These are phyloP conservation scores for Syngnathus rostellatus DNA, from an alignment of 2,797 vertebrate species.

Conservation along the genomic window DNA sequence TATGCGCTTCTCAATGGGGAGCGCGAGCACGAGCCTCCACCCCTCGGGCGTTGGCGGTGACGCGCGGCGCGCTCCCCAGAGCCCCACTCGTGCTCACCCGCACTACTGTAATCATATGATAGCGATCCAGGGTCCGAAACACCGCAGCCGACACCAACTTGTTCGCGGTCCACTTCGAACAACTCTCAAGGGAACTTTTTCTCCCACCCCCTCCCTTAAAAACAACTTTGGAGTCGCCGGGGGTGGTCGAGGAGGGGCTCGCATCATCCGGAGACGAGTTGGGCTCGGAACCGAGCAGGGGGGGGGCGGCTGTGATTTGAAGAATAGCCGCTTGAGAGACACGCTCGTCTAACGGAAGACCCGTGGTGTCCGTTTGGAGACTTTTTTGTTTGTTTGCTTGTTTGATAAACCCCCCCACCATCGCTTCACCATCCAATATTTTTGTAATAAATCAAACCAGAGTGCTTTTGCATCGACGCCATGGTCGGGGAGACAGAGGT, in stretches of 20 bases:
- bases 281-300: slow-evolving; percentile 14
- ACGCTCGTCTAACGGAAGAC: slow-evolving; percentile 39
- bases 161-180: background rate
- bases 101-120: slow-evolving; percentile 72
- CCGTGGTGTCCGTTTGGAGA: slow-evolving; percentile 20
- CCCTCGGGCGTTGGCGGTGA: slow-evolving; percentile 30
- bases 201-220: background rate
- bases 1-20: background rate
- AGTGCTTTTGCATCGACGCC: slow-evolving; percentile 27
- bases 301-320: slow-evolving; percentile 30
- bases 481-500: slow-evolving; percentile 90
- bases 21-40: slow-evolving; percentile 38
- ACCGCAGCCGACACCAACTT: background rate
- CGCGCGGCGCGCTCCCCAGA: slow-evolving; percentile 50
- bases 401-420: background rate
- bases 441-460: slow-evolving; percentile 6
- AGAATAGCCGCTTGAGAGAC: slow-evolving; percentile 16
- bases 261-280: slow-evolving; percentile 14
- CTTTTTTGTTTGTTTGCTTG: slow-evolving; percentile 1
- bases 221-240: slow-evolving; percentile 20
- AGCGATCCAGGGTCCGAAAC: slow-evolving; percentile 11
- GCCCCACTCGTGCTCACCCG: slow-evolving; percentile 46
- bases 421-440: background rate
- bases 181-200: slow-evolving; percentile 40
- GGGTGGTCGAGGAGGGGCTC: slow-evolving; percentile 9